Percentiles rank a stretch among this genome's conserved stretches.
phyloP scores from a whole-genome alignment of 2,113 vertebrate genomes.

The Acrocephalus arundinaceus region DNA sequence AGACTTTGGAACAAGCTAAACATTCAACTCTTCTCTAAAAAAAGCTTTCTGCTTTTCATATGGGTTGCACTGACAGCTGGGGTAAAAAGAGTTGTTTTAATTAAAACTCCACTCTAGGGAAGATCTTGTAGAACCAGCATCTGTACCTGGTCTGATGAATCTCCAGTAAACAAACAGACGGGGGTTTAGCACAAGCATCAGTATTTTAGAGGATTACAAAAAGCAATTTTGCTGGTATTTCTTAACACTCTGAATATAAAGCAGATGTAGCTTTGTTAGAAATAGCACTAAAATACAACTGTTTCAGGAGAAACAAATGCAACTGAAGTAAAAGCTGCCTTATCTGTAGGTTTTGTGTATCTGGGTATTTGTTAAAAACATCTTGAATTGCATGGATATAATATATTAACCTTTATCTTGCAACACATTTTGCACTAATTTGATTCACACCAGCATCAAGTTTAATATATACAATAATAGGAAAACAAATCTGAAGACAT shows the following conservation, averaged over 20 bases:
- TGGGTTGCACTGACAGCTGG: slow-evolving; percentile 23
- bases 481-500: background rate
- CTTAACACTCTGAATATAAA: slow-evolving; percentile 26
- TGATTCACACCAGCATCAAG: background rate
- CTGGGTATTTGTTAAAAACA: background rate
- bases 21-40: background rate
- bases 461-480: background rate
- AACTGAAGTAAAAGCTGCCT: background rate
- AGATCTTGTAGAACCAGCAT: slow-evolving; percentile 47
- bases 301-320: background rate
- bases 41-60: slow-evolving; percentile 23
- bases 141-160: slow-evolving; percentile 54
- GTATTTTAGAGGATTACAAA: slow-evolving; percentile 15
- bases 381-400: background rate
- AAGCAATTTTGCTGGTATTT: slow-evolving; percentile 23
- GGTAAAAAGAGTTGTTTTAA: slow-evolving; percentile 58
- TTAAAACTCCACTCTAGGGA: slow-evolving; percentile 62
- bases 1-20: slow-evolving; percentile 8
- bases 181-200: background rate
- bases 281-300: background rate
- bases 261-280: background rate
- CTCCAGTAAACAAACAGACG: slow-evolving; percentile 41
- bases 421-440: background rate
- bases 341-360: background rate
- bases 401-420: background rate